Percentiles rank a stretch among this genome's conserved stretches.
Evolutionary conservation across 2,113 vertebrate species (phyloP).

Genomic region (Tragelaphus imberbis): DNA sequence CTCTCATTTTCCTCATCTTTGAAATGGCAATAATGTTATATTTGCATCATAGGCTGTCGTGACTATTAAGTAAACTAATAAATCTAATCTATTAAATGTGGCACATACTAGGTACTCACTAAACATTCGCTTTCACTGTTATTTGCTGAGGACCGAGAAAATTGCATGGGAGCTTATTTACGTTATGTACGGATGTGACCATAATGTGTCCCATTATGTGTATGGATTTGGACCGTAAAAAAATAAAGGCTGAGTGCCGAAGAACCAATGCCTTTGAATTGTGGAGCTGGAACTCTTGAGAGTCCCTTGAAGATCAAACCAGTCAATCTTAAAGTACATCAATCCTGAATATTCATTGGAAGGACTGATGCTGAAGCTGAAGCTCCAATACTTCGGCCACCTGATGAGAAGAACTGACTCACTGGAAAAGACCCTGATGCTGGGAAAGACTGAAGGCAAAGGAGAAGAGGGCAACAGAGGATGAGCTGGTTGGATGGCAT

Average conservation of each 20-base stretch:
- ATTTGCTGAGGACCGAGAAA: neutral
- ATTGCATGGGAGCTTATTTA: rapidly evolving
- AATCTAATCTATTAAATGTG: neutral
- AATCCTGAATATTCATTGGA: neutral
- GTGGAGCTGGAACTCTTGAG: neutral
- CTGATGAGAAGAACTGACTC: neutral
- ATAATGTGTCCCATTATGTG: neutral
- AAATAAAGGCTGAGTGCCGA: neutral
- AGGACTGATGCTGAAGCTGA: neutral
- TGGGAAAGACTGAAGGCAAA: neutral
- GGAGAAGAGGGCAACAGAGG: neutral
- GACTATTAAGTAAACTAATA: neutral
- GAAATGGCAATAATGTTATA: neutral
- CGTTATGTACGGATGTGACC: rapidly evolving
- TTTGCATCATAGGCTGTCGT: too few relatives aligned
- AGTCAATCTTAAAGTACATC: neutral
- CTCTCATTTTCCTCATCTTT: neutral
- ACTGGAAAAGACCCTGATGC: neutral
- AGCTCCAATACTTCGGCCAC: neutral
- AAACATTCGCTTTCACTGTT: neutral
- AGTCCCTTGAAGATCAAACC: neutral
- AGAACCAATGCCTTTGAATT: neutral
- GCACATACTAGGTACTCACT: neutral
- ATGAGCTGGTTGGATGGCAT: neutral
- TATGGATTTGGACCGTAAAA: neutral